phyloP scores from a whole-genome alignment of 1,140 invertebrate species.

The Agraylea sexmaculata region DNA sequence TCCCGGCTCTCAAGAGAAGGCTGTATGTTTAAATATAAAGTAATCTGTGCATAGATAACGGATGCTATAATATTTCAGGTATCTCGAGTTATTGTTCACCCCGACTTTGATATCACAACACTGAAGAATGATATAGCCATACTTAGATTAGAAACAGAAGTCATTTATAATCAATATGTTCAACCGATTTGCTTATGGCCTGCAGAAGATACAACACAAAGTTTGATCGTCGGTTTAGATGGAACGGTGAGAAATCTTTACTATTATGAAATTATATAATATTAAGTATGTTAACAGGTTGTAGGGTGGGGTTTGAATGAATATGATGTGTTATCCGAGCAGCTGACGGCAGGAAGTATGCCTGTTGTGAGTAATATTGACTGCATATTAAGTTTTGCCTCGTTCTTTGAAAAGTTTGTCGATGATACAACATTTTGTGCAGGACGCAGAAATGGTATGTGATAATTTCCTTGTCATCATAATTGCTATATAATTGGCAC shows the following conservation, averaged over 20 bases:
- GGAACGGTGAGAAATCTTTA: conserved; percentile 24
- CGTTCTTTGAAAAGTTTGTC: conserved; percentile 37
- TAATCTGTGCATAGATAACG: background rate
- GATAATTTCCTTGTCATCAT: too few relatives aligned
- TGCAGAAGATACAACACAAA: conserved; percentile 6
- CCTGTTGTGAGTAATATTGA: conserved; percentile 34
- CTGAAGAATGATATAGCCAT: conserved; percentile 50
- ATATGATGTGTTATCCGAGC: conserved; percentile 10
- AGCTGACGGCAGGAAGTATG: conserved; percentile 35
- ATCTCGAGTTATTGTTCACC: conserved; percentile 3
- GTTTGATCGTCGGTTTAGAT: conserved; percentile 16
- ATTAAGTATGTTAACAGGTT: conserved; percentile 5
- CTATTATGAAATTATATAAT: conserved; percentile 2
- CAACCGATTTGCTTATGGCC: conserved; percentile 45
- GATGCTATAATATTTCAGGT: conserved; percentile 10
- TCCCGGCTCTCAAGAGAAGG: conserved; percentile 23
- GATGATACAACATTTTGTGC: conserved; percentile 38
- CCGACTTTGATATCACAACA: conserved; percentile 1
- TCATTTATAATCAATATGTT: conserved; percentile 36
- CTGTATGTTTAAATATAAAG: conserved; percentile 19
- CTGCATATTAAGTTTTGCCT: conserved; percentile 35
- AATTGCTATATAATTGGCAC: too few relatives aligned
- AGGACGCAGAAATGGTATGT: conserved; percentile 21
- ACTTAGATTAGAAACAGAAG: conserved; percentile 38
- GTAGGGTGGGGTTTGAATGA: conserved; percentile 16